Evolutionary conservation across 2,888 invertebrate genomes (phyloP), one percentile per base, ranked within the genome.

Genomic region (Bruchidius siliquastri): DNA sequence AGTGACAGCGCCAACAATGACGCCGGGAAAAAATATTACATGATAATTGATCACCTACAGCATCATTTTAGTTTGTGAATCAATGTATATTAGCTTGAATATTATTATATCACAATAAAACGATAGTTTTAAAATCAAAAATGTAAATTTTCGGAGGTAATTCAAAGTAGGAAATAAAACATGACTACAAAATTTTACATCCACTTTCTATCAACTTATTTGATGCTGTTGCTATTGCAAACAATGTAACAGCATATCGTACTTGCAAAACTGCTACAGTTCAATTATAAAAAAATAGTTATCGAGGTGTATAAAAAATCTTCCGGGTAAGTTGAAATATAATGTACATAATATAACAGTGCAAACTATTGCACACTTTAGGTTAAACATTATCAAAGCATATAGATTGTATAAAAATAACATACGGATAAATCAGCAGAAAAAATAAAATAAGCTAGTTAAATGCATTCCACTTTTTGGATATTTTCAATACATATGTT

Each of bases 1-100:
- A 81, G 8, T 18, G 49, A 49, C 13, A 49, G 6, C 18, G 49
- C 13, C 49, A 49, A 49, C 3, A 49, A 3, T 49, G 49, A 49
- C 49, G 49, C 18, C 49, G 3, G 49, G 3, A 49, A 13, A 18
- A 49, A 49, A 13, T 49, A 26, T 26, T 26, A 26, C 49, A 13
- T 49, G 49, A 49, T 18, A 49, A 49, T 49, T 49, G 13, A 8
- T 49, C 8, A 49, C 49, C 49, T 49, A 49, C 49, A 18, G 3
- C 49, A 49, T 49, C 8, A 26, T 26, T 26, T 26, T 26, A 26
- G 26, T 26, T 4, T 26, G 26, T 2, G 26, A 26, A 26, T 8
- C 26, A 4, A 26, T 26, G 8, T 26, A 8, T 26, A 26, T 26
- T 26, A 8, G 8, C 26, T 4, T 26, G 26, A 26, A 26, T 8